Percentiles rank a stretch among this genome's conserved stretches.
Conservation (phyloP, 2,113 vertebrate genomes). For the Mormyrus iriodes region DNA sequence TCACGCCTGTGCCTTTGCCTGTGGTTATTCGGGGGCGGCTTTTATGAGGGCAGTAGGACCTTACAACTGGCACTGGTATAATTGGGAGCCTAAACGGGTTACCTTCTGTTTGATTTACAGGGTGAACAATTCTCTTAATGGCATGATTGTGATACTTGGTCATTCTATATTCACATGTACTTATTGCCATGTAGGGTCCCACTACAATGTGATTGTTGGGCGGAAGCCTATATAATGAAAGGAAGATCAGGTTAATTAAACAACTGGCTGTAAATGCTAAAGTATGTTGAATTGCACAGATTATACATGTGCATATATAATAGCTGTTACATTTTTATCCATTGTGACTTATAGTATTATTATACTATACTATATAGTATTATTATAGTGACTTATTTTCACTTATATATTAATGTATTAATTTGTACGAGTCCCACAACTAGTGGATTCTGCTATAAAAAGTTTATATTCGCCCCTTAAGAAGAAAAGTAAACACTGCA, state of each 20-base stretch:
- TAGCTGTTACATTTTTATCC: neutral
- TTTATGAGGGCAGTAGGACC: neutral
- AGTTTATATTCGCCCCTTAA: neutral
- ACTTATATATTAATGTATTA: neutral
- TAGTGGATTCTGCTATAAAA: neutral
- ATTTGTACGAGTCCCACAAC: neutral
- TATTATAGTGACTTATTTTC: neutral
- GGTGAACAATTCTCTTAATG: neutral
- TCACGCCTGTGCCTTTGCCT: conserved; percentile 31
- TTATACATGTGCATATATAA: neutral
- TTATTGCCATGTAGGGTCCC: neutral
- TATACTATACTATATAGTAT: too few species aligned
- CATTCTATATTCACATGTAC: neutral
- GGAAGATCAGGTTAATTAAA: neutral
- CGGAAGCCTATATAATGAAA: neutral
- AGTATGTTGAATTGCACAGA: neutral
- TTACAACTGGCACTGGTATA: neutral
- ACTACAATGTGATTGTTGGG: neutral
- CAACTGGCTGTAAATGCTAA: neutral
- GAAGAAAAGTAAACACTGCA: neutral
- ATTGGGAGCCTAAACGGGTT: neutral
- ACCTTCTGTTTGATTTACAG: neutral
- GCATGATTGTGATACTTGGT: neutral
- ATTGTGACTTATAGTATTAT: neutral
- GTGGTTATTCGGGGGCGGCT: neutral